Evolutionary conservation across 2,888 invertebrate species (phyloP), one percentile per base, ranked within the genome.

Genomic region (Cheilosia grossa): DNA sequence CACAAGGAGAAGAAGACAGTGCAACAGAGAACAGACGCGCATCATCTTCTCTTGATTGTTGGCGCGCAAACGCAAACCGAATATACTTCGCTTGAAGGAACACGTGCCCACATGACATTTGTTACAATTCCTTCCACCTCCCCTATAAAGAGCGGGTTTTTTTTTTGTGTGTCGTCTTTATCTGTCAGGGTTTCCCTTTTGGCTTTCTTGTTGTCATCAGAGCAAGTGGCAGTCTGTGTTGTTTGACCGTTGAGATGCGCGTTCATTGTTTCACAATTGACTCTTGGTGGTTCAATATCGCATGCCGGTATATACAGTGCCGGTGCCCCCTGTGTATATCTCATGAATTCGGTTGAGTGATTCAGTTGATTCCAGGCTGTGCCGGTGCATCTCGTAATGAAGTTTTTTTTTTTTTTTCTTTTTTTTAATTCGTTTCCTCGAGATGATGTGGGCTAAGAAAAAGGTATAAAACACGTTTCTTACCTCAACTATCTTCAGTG

Each of bases 21-120:
- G 72, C 81, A 85, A 15, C 74, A 80, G 80, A 81, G 70, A 85
- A 15, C 74, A 80, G 80, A 81, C 74, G 75, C 66, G 59, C 85
- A 59, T 80, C 81, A 81, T 81, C 85, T 75, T 81, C 61, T 53
- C 75, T 81, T 80, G 59, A 85, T 85, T 75, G 70, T 81, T 85
- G 85, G 85, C 85, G 85, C 81, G 85, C 81, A 85, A 81, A 81
- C 85, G 85, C 81, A 85, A 81, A 81, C 85, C n/a, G 53, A 58
- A 66, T 81, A 66, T 81, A 81, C 75, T 75, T 33, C 85, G 85
- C 70, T 75, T 81, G 81, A 85, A 70, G 70, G 67, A 85, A 81
- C 85, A 85, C 85, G 85, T 85, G 85, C 85, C 85, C 85, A 85
- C 85, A 85, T 85, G 85, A 85, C 85, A 85, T 85, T 85, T 73